A percentile compares a stretch with the other conserved stretches of the same genome.
phyloP scores from a whole-genome alignment of 2,797 vertebrate species.

The Amblyopsis hoosieri region DNA sequence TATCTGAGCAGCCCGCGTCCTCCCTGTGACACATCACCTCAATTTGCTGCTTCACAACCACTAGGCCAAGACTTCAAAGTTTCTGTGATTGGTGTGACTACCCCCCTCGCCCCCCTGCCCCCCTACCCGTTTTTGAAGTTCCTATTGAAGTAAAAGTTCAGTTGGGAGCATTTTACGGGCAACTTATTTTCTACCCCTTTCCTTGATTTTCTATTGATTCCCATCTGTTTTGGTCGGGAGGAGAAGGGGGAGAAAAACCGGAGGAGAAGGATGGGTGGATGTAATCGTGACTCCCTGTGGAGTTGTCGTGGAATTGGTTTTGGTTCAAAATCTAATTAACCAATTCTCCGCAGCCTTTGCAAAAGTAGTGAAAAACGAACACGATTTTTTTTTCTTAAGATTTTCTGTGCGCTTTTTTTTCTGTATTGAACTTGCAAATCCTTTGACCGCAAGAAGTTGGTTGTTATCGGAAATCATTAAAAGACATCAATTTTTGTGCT shows the following conservation, averaged over 20 bases:
- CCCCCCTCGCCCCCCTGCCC: background rate
- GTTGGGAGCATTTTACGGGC: conserved; percentile 67
- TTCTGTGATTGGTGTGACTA: conserved; percentile 20
- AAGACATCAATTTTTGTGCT: conserved; percentile 49
- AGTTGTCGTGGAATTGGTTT: conserved; percentile 47
- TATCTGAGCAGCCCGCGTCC: conserved; percentile 41
- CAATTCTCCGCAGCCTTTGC: conserved; percentile 44
- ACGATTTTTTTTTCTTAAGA: conserved; percentile 38
- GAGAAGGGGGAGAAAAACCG: conserved; percentile 32
- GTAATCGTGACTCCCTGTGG: conserved; percentile 64
- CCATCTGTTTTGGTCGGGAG: conserved; percentile 54
- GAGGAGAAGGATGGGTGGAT: conserved; percentile 63
- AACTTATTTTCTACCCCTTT: conserved; percentile 74
- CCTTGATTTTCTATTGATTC: conserved; percentile 80
- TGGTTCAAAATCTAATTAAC: conserved; percentile 63
- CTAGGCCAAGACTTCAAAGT: conserved; percentile 61
- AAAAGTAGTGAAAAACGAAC: conserved; percentile 32
- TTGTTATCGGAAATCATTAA: conserved; percentile 59
- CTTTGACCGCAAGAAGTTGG: conserved; percentile 41
- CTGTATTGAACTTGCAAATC: conserved; percentile 50
- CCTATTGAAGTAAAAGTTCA: conserved; percentile 81
- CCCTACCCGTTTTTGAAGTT: conserved; percentile 55
- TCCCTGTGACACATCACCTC: conserved; percentile 65
- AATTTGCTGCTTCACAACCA: conserved; percentile 65
- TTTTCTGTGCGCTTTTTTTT: conserved; percentile 32